Conservation (phyloP, 2,113 vertebrate species). For the Sialia sialis region DNA sequence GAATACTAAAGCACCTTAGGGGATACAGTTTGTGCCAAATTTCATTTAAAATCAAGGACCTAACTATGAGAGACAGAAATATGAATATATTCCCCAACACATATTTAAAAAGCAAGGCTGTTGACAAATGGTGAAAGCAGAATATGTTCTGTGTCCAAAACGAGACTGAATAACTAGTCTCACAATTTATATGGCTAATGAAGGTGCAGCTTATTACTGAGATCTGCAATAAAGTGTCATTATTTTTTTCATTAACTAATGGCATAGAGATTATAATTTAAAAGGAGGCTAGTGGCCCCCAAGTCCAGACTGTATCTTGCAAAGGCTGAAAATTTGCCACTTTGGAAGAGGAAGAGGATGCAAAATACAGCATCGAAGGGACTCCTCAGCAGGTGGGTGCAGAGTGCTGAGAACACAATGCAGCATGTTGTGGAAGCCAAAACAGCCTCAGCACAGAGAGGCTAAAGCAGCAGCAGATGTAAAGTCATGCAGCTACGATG, state of each 20-base stretch:
- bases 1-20: neutral
- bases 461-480: neutral
- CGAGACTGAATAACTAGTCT: neutral
- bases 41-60: neutral
- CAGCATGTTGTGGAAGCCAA: accelerated
- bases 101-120: neutral
- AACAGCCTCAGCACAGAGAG: neutral
- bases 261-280: neutral
- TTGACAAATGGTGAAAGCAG: neutral
- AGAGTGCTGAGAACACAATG: neutral
- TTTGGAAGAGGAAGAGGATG: neutral
- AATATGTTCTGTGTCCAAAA: neutral
- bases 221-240: neutral
- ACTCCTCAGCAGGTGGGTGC: neutral
- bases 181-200: neutral
- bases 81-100: neutral
- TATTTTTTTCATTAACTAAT: neutral
- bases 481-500: neutral
- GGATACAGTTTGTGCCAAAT: neutral
- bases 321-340: neutral
- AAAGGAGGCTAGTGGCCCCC: neutral
- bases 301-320: neutral
- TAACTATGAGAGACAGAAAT: neutral
- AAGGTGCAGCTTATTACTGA: neutral
- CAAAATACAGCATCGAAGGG: neutral